phyloP scores from a whole-genome alignment of 2,888 invertebrate species.

The Gandaritis pyraliata region DNA sequence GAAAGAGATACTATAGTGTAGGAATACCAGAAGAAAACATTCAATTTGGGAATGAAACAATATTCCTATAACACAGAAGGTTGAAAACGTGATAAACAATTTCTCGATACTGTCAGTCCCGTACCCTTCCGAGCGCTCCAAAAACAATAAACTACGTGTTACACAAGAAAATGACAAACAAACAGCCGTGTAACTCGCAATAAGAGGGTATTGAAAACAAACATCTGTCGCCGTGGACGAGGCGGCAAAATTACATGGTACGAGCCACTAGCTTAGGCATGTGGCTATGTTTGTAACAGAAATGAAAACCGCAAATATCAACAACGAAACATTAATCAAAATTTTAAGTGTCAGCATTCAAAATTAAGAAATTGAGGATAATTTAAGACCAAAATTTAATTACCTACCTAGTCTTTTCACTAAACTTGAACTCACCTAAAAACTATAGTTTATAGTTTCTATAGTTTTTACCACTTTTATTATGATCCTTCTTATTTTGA shows the following conservation, averaged over 20 bases:
- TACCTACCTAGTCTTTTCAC: no score
- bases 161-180: constrained; percentile 45
- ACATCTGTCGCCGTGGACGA: constrained; percentile 52
- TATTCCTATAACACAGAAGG: not conserved
- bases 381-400: no score
- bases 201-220: constrained; percentile 47
- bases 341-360: no score
- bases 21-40: not conserved
- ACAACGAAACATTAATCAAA: not conserved
- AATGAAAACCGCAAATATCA: not conserved
- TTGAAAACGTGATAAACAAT: constrained; percentile 1
- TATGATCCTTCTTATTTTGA: no score
- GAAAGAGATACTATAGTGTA: no score
- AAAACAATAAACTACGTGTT: constrained; percentile 41
- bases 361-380: no score
- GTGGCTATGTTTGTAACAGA: constrained; percentile 1
- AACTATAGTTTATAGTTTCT: no score
- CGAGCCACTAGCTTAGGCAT: constrained; percentile 11
- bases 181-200: constrained; percentile 37
- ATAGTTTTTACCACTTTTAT: no score
- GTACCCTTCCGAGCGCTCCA: constrained; percentile 18
- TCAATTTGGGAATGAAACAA: not conserved
- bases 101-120: constrained; percentile 17
- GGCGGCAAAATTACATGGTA: constrained; percentile 35
- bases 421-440: no score